Evolutionary conservation across 2,888 invertebrate species (phyloP), one percentile per base, ranked within the genome.

Genomic region (Athrips mouffetella): DNA sequence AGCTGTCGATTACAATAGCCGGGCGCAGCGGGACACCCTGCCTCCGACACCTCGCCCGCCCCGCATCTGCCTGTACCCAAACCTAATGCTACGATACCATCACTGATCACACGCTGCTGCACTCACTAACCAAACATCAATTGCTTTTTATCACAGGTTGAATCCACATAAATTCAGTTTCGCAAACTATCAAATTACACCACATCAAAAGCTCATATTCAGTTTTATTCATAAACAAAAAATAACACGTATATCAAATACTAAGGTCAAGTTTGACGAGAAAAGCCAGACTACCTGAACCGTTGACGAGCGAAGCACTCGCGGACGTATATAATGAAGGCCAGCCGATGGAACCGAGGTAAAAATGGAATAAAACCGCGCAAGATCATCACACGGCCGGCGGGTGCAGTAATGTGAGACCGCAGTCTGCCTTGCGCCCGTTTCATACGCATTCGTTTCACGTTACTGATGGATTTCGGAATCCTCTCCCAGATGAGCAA

Each of bases 1-100:
- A 85, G 84, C 85, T 88, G 87, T 88, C 87, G 85, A 83, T 87
- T 85, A 88, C 87, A 88, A 88, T 87, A 79, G 77, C 63, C 65
- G 58, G 63, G 70, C 85, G 68, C 87, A 67, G 83, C 80, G 79
- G 87, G 86, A 69, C 64, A 77, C 70, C 67, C 73, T 70, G 76
- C 79, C 84, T 71, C 79, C 76, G 35, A 27, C 75, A 30, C 49
- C 47, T 20, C 78, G 79, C 76, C 82, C 76, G 79, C 65, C 62
- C 70, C 70, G 64, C 57, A 64, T 62, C 51, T 59, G 55, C 63
- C 60, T 70, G 65, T 67, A 76, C 68, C 76, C 67, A 69, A 69
- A 66, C 70, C 73, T 73, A 71, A 76, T 68, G 70, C 68, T 67
- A 68, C 67, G 67, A 76, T 69, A 79, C 67, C 68, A 70, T 72